A percentile compares a stretch with the other conserved stretches of the same genome.
Conservation (phyloP, 2,888 invertebrate species). For the Gasteruption jaculator region DNA sequence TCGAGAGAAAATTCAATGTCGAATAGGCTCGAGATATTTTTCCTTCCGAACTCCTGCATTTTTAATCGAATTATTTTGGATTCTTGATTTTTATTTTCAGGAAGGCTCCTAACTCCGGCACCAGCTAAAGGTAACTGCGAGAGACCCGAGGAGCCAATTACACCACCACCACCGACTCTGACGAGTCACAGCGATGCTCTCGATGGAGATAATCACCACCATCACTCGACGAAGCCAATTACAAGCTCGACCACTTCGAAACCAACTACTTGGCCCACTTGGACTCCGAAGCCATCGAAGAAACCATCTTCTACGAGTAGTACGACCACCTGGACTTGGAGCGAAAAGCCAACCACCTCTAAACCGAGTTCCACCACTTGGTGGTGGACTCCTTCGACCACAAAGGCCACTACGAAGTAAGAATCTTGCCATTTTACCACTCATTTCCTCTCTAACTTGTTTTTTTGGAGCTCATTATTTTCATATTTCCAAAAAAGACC, state of each 20-base stretch:
- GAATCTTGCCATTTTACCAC: too few species aligned
- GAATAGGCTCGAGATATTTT: too few species aligned
- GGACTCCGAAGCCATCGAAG: slow-evolving; percentile 35
- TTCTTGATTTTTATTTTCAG: too few species aligned
- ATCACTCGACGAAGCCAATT: slow-evolving; percentile 30
- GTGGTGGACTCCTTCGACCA: too few species aligned
- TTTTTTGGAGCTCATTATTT: too few species aligned
- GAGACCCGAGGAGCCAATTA: slow-evolving; percentile 67
- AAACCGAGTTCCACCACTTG: slow-evolving; percentile 1
- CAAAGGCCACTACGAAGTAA: too few species aligned
- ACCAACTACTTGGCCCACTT: slow-evolving; percentile 42
- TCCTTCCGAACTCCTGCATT: too few species aligned
- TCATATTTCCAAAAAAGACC: too few species aligned
- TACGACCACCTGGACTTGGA: slow-evolving; percentile 39
- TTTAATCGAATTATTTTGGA: too few species aligned
- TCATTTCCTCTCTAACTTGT: too few species aligned
- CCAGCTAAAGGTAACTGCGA: slow-evolving; percentile 61
- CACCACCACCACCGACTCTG: slow-evolving; percentile 72
- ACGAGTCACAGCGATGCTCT: slow-evolving; percentile 66
- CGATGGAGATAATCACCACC: slow-evolving; percentile 33
- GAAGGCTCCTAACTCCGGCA: slow-evolving; percentile 53
- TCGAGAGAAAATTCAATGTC: too few species aligned
- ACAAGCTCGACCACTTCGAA: slow-evolving; percentile 33
- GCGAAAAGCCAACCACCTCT: slow-evolving; percentile 31
- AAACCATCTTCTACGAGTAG: slow-evolving; percentile 22